These are phyloP conservation scores for Phataginus tetradactyla DNA, from an alignment of 2,797 vertebrate species.

Conservation along the genomic window DNA sequence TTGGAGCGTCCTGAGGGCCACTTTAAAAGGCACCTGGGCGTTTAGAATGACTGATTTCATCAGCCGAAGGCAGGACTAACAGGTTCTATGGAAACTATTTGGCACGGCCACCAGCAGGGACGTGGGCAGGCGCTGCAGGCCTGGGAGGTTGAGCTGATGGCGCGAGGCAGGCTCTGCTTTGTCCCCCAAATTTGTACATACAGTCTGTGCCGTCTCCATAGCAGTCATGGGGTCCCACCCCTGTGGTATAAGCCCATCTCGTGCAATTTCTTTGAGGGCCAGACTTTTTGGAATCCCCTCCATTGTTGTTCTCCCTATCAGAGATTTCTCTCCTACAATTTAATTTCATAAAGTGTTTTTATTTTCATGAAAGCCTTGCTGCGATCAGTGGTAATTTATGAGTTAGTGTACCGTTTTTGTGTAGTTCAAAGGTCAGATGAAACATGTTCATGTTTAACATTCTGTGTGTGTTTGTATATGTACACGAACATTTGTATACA, in stretches of 20 bases:
- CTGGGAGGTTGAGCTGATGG: fast-evolving
- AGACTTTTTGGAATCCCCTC: neutral
- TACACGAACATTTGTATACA: fast-evolving
- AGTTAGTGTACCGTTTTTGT: neutral
- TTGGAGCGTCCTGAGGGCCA: neutral
- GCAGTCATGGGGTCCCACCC: neutral
- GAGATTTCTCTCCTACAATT: neutral
- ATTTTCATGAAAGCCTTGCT: neutral
- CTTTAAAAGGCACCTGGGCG: neutral
- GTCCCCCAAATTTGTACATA: fast-evolving
- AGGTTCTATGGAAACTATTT: neutral
- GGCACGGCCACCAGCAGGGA: neutral
- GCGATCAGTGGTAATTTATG: fast-evolving
- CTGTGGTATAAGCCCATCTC: neutral
- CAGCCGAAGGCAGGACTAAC: neutral
- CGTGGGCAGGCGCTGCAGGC: neutral
- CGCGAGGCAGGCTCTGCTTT: neutral
- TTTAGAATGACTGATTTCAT: neutral
- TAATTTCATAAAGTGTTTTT: neutral
- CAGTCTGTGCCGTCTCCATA: fast-evolving
- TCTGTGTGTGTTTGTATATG: neutral
- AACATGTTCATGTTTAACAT: fast-evolving
- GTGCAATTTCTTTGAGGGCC: neutral
- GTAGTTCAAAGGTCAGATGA: neutral
- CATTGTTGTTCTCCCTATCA: neutral